Evolutionary conservation across 2,888 invertebrate species (phyloP).

Genomic region (Torymus tubicola): DNA sequence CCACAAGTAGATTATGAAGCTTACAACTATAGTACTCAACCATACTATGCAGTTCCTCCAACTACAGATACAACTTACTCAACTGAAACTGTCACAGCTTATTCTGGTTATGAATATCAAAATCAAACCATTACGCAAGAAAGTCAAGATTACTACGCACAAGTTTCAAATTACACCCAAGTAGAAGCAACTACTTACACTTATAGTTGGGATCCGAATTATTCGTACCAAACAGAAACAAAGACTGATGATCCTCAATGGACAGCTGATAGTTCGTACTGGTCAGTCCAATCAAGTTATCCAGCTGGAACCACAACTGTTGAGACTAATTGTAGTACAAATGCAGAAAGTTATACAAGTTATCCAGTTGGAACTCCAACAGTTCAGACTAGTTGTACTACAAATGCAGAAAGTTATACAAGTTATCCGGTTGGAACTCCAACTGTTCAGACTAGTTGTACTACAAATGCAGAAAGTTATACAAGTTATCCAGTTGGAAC

Average conservation of each 20-base stretch:
- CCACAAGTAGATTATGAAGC: constrained; percentile 39
- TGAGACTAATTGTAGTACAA: too few species aligned
- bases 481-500: too few species aligned
- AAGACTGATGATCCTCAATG: constrained; percentile 51
- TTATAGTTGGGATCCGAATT: constrained; percentile 62
- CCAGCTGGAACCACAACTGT: too few species aligned
- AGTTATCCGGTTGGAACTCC: too few species aligned
- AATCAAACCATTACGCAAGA: constrained; percentile 38
- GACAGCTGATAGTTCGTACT: constrained; percentile 45
- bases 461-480: too few species aligned
- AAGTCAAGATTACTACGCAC: constrained; percentile 59
- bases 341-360: too few species aligned
- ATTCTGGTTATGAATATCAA: constrained; percentile 43
- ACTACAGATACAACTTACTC: constrained; percentile 18
- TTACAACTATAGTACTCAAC: constrained; percentile 47
- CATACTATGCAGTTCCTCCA: constrained; percentile 46
- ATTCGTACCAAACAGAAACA: constrained; percentile 46
- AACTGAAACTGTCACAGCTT: constrained; percentile 21
- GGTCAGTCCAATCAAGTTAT: constrained; percentile 16
- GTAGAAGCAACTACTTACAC: constrained; percentile 56
- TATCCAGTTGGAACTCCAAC: too few species aligned
- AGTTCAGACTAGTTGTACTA: too few species aligned
- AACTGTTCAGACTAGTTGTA: too few species aligned
- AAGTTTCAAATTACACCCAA: constrained; percentile 59
- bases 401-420: too few species aligned